A percentile compares a stretch with the other conserved stretches of the same genome.
These are phyloP conservation scores for Chlorodrepanis virens DNA, from an alignment of 2,113 vertebrate species.

Conservation along the genomic window DNA sequence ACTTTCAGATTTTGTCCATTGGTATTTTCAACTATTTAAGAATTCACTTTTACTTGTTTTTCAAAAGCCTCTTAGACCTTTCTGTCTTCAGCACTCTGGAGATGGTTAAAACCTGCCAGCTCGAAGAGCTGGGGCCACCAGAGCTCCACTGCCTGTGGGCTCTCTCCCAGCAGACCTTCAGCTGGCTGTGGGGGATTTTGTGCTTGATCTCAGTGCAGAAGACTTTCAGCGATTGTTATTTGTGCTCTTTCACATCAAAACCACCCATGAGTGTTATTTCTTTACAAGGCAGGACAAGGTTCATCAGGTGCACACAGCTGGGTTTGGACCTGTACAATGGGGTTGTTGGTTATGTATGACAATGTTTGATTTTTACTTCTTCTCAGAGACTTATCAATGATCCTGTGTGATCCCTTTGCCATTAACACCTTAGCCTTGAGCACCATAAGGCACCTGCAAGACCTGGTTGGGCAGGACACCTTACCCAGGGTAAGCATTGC, in stretches of 20 bases:
- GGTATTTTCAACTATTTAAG: background rate
- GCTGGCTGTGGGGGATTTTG: background rate
- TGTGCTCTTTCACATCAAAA: background rate
- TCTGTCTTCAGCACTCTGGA: background rate
- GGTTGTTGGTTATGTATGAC: background rate
- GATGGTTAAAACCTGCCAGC: background rate
- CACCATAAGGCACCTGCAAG: slow-evolving; percentile 91
- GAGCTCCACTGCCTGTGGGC: background rate
- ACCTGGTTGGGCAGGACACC: slow-evolving; percentile 91
- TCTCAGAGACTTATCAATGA: slow-evolving; percentile 94
- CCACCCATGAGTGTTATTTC: background rate
- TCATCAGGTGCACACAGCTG: background rate
- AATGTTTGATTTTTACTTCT: background rate
- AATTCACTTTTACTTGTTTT: background rate
- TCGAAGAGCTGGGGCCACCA: background rate
- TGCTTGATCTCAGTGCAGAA: background rate
- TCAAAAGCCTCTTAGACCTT: background rate
- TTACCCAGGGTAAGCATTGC: slow-evolving; percentile 86
- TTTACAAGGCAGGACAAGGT: background rate
- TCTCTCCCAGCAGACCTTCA: background rate
- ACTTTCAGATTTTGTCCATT: background rate
- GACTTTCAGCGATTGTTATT: background rate
- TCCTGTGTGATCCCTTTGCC: slow-evolving; percentile 96
- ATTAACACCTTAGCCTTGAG: slow-evolving; percentile 95
- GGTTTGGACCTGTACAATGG: background rate